phyloP scores from a whole-genome alignment of 2,888 invertebrate species.

The Girardia tigrina region DNA sequence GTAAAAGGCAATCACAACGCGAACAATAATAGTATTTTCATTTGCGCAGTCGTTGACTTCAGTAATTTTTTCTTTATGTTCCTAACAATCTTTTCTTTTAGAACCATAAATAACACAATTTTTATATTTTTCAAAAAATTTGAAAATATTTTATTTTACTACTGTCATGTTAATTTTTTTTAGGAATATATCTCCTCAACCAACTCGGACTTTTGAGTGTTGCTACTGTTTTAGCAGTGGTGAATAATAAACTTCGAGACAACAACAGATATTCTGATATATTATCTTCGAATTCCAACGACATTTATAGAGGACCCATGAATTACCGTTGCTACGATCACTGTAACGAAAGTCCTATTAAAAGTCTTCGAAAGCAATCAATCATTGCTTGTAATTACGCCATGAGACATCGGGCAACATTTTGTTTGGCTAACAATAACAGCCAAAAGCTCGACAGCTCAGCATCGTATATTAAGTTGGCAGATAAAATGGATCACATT shows the following conservation, averaged over 20 bases:
- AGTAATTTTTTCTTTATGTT: too few species aligned
- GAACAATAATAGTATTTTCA: too few species aligned
- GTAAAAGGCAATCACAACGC: too few species aligned
- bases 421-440: neutral
- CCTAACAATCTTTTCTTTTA: too few species aligned
- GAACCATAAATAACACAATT: too few species aligned
- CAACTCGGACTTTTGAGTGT: conserved; percentile 35
- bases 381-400: conserved; percentile 1
- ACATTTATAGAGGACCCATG: neutral
- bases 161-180: neutral
- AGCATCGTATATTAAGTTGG: neutral
- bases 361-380: neutral
- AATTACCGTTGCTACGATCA: conserved; percentile 17
- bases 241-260: conserved; percentile 32
- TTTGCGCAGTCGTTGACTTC: too few species aligned
- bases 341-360: neutral
- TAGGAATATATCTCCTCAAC: conserved; percentile 36
- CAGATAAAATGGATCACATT: conserved; percentile 26
- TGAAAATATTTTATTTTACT: too few species aligned
- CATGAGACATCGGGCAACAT: neutral
- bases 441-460: neutral
- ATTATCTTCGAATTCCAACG: neutral
- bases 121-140: too few species aligned
- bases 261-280: neutral
- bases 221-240: conserved; percentile 35